A percentile compares a stretch with the other conserved stretches of the same genome.
Conservation (phyloP, 2,888 invertebrate species). For the Polyploca ridens region DNA sequence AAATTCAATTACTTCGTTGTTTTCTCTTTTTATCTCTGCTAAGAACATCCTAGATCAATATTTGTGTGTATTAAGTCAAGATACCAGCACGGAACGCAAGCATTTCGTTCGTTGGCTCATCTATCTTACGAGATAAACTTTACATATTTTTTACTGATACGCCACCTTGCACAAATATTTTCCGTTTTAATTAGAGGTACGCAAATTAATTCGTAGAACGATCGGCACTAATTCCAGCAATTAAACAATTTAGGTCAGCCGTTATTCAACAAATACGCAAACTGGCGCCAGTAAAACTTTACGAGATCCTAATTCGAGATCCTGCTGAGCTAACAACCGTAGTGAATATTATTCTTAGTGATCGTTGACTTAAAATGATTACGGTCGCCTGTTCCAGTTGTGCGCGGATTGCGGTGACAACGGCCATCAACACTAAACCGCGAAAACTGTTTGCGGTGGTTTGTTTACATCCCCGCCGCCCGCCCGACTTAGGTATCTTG, state of each 20-base stretch:
- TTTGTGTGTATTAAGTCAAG: slow-evolving; percentile 62
- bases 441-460: slow-evolving; percentile 23
- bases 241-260: slow-evolving; percentile 56
- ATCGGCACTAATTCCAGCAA: slow-evolving; percentile 46
- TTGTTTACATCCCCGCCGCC: slow-evolving; percentile 14
- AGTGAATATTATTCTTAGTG: slow-evolving; percentile 29
- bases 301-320: slow-evolving; percentile 44
- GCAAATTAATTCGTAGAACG: slow-evolving; percentile 36
- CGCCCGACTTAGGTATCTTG: not conserved
- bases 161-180: slow-evolving; percentile 34
- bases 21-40: slow-evolving; percentile 62
- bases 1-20: slow-evolving; percentile 67
- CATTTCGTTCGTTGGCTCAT: slow-evolving; percentile 46
- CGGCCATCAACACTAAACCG: slow-evolving; percentile 29
- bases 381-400: not conserved
- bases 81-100: slow-evolving; percentile 46
- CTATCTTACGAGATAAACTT: slow-evolving; percentile 39
- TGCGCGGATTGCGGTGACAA: slow-evolving; percentile 17
- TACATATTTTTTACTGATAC: slow-evolving; percentile 27
- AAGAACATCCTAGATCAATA: slow-evolving; percentile 74
- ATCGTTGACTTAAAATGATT: slow-evolving; percentile 17
- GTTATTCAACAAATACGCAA: slow-evolving; percentile 52
- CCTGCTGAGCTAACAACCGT: slow-evolving; percentile 30
- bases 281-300: slow-evolving; percentile 47
- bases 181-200: slow-evolving; percentile 20